Evolutionary conservation across 2,888 invertebrate species (phyloP).

Genomic region (Brenthis ino): DNA sequence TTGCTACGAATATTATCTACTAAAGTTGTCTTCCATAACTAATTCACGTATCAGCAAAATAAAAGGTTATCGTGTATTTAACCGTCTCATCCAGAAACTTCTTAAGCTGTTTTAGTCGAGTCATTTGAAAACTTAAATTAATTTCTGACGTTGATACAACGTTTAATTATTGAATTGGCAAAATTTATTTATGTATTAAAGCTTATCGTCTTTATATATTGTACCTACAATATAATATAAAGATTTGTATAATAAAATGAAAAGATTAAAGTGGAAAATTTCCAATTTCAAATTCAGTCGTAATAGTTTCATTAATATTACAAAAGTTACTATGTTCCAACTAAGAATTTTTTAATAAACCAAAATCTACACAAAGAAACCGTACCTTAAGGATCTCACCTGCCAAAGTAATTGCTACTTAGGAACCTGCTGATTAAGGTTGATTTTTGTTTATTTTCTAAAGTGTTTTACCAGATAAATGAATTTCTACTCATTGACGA

Average conservation of each 20-base stretch:
- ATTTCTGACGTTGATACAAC: constrained; percentile 17
- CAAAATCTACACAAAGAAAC: constrained; percentile 49
- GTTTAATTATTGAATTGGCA: constrained; percentile 6
- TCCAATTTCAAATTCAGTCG: neutral
- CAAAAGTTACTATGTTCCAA: neutral
- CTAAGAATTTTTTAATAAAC: constrained; percentile 22
- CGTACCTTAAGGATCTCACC: constrained; percentile 51
- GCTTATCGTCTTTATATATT: no score
- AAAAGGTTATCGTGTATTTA: constrained; percentile 13
- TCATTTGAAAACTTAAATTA: constrained; percentile 23
- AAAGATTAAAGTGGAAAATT: no score
- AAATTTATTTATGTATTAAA: neutral
- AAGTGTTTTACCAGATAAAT: constrained; percentile 65
- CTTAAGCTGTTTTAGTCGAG: constrained; percentile 5
- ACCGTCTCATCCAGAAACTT: constrained; percentile 15
- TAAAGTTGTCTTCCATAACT: neutral
- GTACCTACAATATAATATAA: no score
- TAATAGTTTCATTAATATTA: neutral
- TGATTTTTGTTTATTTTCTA: constrained; percentile 35
- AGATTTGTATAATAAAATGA: no score
- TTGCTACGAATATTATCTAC: neutral
- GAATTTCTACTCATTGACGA: constrained; percentile 79
- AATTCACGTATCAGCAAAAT: constrained; percentile 13
- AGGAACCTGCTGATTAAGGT: constrained; percentile 36
- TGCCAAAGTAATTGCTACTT: constrained; percentile 30